Evolutionary conservation across 2,888 invertebrate genomes (phyloP).

Genomic region (Nebria salina): DNA sequence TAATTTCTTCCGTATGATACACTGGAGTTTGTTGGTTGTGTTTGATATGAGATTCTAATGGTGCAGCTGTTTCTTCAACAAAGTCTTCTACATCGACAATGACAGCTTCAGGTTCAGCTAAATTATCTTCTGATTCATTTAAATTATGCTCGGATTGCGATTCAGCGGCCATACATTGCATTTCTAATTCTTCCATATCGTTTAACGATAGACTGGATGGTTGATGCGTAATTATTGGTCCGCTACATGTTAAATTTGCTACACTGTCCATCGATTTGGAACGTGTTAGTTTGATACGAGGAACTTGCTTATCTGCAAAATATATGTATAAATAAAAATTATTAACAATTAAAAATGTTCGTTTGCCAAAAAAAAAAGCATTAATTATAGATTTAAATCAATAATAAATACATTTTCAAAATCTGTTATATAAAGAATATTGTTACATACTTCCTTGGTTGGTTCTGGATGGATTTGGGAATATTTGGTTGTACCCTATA

Average conservation of each 20-base stretch:
- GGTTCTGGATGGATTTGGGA: conserved; percentile 17
- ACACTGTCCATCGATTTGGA: conserved; percentile 84
- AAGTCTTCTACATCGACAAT: conserved; percentile 85
- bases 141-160: conserved; percentile 53
- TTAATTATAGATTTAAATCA: neutral
- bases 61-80: conserved; percentile 81
- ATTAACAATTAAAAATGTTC: too few relatives aligned
- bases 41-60: conserved; percentile 71
- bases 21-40: conserved; percentile 80
- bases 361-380: too few relatives aligned
- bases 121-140: conserved; percentile 53
- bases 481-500: conserved; percentile 64
- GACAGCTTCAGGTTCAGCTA: conserved; percentile 75
- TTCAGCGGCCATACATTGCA: conserved; percentile 57
- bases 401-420: neutral
- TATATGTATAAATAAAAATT: neutral
- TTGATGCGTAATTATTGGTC: conserved; percentile 69
- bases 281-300: conserved; percentile 65
- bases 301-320: conserved; percentile 27
- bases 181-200: conserved; percentile 74
- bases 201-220: conserved; percentile 80
- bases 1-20: conserved; percentile 71
- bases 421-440: neutral
- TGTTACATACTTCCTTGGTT: neutral
- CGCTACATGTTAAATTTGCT: conserved; percentile 61